A percentile compares a stretch with the other conserved stretches of the same genome.
Evolutionary conservation across 2,797 vertebrate species (phyloP).

Genomic region (Steatocranus sp.): DNA sequence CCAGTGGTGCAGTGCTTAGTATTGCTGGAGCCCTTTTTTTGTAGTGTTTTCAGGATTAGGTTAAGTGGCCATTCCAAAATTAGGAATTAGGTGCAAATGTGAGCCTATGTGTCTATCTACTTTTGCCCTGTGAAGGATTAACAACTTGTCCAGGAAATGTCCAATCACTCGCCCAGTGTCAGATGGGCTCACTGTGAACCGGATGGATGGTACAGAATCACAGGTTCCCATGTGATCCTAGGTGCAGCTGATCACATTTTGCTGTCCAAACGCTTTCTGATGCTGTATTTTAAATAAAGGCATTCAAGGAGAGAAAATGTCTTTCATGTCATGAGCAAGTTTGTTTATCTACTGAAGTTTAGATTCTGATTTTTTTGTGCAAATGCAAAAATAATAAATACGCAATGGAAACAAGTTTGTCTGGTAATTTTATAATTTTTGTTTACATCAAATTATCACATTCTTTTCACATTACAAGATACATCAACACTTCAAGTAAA

Average conservation of each 20-base stretch:
- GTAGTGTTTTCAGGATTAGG: background rate
- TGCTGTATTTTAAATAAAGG: background rate
- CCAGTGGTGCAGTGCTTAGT: background rate
- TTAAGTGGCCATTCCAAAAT: background rate
- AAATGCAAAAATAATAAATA: background rate
- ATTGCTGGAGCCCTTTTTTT: background rate
- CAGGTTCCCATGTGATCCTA: background rate
- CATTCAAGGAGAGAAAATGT: background rate
- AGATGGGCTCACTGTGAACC: background rate
- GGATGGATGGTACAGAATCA: background rate
- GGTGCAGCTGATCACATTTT: background rate
- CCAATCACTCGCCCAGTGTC: background rate
- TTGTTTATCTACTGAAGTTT: background rate
- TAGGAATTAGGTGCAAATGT: background rate
- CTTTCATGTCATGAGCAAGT: background rate
- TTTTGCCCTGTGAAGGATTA: background rate
- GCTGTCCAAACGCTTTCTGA: background rate
- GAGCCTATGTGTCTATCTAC: background rate
- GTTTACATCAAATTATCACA: background rate
- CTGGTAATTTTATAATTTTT: background rate
- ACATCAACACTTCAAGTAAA: background rate
- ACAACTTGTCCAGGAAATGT: background rate
- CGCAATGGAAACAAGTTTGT: background rate
- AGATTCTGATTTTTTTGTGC: background rate
- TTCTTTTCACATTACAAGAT: background rate